These are phyloP conservation scores for Omphaloscelis lunosa DNA, from an alignment of 2,888 invertebrate species.

Conservation along the genomic window DNA sequence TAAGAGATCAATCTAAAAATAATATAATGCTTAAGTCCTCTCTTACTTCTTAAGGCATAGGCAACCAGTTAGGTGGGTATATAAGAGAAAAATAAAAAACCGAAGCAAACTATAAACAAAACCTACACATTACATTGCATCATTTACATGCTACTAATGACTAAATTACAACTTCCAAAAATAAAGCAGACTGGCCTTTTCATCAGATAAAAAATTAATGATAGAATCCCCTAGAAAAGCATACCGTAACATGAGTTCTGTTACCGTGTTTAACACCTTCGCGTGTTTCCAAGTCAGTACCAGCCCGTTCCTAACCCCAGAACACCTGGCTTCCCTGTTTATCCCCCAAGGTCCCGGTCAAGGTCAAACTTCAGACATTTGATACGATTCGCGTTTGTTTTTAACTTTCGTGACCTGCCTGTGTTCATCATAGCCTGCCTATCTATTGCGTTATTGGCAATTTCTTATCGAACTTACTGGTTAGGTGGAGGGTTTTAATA, in stretches of 20 bases:
- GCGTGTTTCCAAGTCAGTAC: constrained; percentile 54
- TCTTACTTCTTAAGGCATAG: too few relatives aligned
- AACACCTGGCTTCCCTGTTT: constrained; percentile 34
- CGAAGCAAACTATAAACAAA: neutral
- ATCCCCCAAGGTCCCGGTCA: constrained; percentile 41
- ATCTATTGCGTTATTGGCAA: constrained; percentile 41
- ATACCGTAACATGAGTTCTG: constrained; percentile 15
- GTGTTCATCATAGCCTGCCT: constrained; percentile 31
- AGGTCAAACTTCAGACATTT: constrained; percentile 30
- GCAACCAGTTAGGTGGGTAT: too few relatives aligned
- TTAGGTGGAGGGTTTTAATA: constrained; percentile 8
- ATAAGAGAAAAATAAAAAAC: too few relatives aligned
- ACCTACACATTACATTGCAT: too few relatives aligned
- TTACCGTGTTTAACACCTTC: constrained; percentile 42
- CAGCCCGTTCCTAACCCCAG: constrained; percentile 40
- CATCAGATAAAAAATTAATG: constrained; percentile 20
- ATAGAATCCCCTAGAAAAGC: constrained; percentile 3
- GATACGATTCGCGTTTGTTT: constrained; percentile 45
- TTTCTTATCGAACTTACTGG: constrained; percentile 33
- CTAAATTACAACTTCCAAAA: neutral
- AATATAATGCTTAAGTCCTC: too few relatives aligned
- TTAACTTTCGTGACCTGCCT: constrained; percentile 55
- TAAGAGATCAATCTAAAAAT: too few relatives aligned
- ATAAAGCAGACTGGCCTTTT: neutral
- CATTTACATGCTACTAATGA: neutral